Evolutionary conservation across 2,113 vertebrate genomes (phyloP).

Genomic region (Platanista minor): DNA sequence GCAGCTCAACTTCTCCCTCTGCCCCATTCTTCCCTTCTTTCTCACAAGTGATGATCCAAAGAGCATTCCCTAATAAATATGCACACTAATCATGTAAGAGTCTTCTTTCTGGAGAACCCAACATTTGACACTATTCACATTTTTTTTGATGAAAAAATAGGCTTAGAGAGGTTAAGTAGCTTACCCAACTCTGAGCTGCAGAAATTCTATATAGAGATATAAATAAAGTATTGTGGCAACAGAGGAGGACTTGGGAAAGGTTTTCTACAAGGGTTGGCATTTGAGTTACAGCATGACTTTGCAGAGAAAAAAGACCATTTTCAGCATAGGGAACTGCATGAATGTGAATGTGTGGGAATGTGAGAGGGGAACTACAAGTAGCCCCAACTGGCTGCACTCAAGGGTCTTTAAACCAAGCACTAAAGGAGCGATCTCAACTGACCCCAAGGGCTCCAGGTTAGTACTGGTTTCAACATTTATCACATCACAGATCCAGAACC

Average conservation of each 20-base stretch:
- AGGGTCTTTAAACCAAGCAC: background rate
- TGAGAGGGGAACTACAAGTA: background rate
- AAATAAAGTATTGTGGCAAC: background rate
- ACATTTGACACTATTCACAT: background rate
- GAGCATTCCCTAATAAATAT: background rate
- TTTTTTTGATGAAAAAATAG: conserved; percentile 7
- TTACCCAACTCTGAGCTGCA: background rate
- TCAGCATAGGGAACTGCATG: background rate
- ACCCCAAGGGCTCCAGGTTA: background rate
- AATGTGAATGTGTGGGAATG: background rate
- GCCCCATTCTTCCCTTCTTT: background rate
- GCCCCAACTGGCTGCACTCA: background rate
- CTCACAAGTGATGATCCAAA: background rate
- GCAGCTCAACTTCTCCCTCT: background rate
- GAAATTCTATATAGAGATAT: background rate
- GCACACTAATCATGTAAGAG: background rate
- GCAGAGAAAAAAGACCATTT: background rate
- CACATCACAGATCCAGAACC: background rate
- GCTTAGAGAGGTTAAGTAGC: background rate
- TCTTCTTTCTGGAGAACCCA: background rate
- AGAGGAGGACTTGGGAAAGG: background rate
- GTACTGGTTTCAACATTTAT: background rate
- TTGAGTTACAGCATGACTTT: conserved; percentile 12
- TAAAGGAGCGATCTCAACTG: background rate
- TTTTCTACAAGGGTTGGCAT: background rate